Percentiles rank a stretch among this genome's conserved stretches.
phyloP scores from a whole-genome alignment of 2,888 invertebrate species.

The Dynastes maya region DNA sequence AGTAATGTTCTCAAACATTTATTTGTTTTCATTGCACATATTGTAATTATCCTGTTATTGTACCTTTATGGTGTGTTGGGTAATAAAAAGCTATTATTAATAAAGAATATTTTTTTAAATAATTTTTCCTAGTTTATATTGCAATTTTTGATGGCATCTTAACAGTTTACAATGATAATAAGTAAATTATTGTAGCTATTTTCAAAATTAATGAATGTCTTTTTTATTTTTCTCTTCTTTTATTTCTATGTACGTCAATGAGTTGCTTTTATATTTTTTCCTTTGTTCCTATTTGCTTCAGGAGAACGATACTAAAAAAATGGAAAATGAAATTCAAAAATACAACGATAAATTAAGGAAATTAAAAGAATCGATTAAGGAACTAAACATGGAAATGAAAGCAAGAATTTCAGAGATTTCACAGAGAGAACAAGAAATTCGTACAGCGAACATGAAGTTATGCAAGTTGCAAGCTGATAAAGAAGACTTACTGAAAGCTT shows the following conservation, averaged over 20 bases:
- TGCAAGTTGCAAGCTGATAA: constrained; percentile 73
- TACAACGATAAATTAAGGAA: constrained; percentile 65
- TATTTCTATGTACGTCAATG: background rate
- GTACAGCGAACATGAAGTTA: constrained; percentile 36
- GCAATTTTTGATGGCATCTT: no score
- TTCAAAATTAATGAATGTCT: no score
- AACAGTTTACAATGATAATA: no score
- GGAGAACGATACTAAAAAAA: constrained; percentile 68
- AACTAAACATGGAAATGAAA: constrained; percentile 68
- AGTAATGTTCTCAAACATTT: no score
- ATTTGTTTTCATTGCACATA: no score
- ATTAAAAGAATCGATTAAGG: constrained; percentile 69
- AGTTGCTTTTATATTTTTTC: background rate
- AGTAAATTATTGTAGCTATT: no score
- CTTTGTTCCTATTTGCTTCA: constrained; percentile 58
- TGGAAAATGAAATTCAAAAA: constrained; percentile 68
- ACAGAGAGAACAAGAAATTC: constrained; percentile 70
- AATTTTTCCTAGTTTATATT: no score
- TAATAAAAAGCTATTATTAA: no score
- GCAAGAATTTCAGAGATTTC: constrained; percentile 72
- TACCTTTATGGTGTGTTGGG: no score
- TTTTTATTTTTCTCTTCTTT: no score
- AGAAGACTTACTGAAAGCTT: constrained; percentile 68
- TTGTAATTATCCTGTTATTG: no score
- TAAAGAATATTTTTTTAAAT: no score